phyloP scores from a whole-genome alignment of 2,797 vertebrate species.

The Alauda arvensis region DNA sequence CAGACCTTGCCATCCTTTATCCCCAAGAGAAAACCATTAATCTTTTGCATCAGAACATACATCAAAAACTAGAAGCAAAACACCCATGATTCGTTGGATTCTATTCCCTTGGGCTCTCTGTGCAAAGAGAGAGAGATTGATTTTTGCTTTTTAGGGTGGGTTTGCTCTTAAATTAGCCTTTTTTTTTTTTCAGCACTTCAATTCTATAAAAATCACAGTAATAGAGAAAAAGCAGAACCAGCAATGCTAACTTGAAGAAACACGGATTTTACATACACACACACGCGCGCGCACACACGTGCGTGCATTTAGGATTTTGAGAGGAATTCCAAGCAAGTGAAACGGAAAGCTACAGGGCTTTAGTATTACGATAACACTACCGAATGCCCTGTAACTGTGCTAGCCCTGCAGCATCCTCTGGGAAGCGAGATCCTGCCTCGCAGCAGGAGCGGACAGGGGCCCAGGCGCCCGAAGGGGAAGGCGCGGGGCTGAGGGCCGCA shows the following conservation, averaged over 20 bases:
- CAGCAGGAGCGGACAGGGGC: neutral
- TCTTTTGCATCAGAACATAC: slow-evolving; percentile 52
- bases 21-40: slow-evolving; percentile 35
- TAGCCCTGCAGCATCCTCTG: neutral
- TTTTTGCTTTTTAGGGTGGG: slow-evolving; percentile 57
- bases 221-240: neutral
- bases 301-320: neutral
- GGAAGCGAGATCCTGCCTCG: neutral
- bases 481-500: fast-evolving
- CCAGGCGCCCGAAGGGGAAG: neutral
- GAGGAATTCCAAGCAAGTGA: neutral
- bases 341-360: neutral
- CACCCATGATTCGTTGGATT: slow-evolving; percentile 4
- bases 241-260: neutral
- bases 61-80: slow-evolving; percentile 56
- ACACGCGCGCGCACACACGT: fast-evolving
- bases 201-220: neutral
- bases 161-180: slow-evolving; percentile 46
- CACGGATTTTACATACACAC: neutral
- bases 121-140: slow-evolving; percentile 24
- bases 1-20: slow-evolving; percentile 9
- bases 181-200: slow-evolving; percentile 9
- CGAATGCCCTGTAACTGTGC: neutral
- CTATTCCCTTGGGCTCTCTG: slow-evolving; percentile 6
- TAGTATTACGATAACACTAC: neutral